phyloP scores from a whole-genome alignment of 2,113 vertebrate genomes.

The Calidris pygmaea region DNA sequence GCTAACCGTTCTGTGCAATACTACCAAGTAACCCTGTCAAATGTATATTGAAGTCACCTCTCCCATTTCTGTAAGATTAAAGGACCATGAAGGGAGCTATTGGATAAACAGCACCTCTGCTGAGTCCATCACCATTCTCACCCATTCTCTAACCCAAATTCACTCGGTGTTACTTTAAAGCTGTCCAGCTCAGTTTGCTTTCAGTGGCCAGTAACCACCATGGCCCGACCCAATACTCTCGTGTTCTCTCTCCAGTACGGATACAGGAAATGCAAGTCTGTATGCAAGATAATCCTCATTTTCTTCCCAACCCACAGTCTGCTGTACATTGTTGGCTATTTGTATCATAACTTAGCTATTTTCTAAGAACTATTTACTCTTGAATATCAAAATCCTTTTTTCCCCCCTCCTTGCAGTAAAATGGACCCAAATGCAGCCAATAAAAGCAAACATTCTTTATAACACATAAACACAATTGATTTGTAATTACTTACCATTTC shows the following conservation, averaged over 20 bases:
- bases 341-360: not conserved
- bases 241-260: fast-evolving
- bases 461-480: not conserved
- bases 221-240: not conserved
- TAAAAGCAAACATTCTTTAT: not conserved
- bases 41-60: not conserved
- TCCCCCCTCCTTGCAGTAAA: not conserved
- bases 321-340: not conserved
- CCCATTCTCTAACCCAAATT: fast-evolving
- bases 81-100: not conserved
- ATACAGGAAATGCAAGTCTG: not conserved
- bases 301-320: not conserved
- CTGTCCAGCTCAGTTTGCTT: not conserved
- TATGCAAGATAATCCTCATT: not conserved
- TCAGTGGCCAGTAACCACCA: not conserved
- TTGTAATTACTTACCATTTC: slow-evolving; percentile 34
- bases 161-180: not conserved
- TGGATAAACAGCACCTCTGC: not conserved
- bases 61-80: not conserved
- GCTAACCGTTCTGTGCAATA: not conserved
- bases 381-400: not conserved
- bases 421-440: not conserved
- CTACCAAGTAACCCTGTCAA: not conserved
- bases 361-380: not conserved
- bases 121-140: not conserved